Evolutionary conservation across 2,113 vertebrate species (phyloP), one percentile per base, ranked within the genome.

Genomic region (Crotalus helleri): DNA sequence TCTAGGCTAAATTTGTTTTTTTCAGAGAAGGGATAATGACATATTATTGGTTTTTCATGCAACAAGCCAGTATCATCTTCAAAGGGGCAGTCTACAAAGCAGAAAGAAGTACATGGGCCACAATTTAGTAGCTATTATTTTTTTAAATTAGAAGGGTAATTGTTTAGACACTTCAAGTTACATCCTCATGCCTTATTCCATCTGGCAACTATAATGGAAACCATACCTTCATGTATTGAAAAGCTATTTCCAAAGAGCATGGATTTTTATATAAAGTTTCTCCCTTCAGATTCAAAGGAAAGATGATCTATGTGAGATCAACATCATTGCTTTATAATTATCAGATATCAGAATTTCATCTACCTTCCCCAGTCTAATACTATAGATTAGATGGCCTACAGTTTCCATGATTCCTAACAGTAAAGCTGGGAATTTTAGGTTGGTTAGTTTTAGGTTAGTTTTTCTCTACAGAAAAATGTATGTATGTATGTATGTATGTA

Each of bases 21-120:
- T 97, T 93, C 95, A 95, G 95, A 94, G 94, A 74, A 91, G 93
- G 91, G 94, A 96, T 96, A 96, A 97, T 97, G 94, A 91, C 74
- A 0, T 10, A 94, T 96, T 96, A 92, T 94, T 91, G 44, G 90
- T 94, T 92, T 85, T 95, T 95, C 91, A 53, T 0, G 0, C 94
- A 94, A 92, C 0, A 1, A 94, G 74, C 53, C 74, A n/a, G 92
- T 49, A 93, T 96, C 93, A 89, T 95, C 86, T 97, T 96, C 92
- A 95, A 95, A 97, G 91, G 90, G 29, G 55, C 51, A 46, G 94
- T 87, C 92, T 94, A 93, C 93, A 69, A 39, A 96, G 95, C 59
- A 96, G 92, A 93, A 94, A 89, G 91, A 94, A 92, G 92, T 86
- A 91, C 85, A 59, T 93, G 92, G 89, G 88, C 94, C 21, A 0